Conservation (phyloP, 1,140 invertebrate genomes). For the Eumaeus atala region DNA sequence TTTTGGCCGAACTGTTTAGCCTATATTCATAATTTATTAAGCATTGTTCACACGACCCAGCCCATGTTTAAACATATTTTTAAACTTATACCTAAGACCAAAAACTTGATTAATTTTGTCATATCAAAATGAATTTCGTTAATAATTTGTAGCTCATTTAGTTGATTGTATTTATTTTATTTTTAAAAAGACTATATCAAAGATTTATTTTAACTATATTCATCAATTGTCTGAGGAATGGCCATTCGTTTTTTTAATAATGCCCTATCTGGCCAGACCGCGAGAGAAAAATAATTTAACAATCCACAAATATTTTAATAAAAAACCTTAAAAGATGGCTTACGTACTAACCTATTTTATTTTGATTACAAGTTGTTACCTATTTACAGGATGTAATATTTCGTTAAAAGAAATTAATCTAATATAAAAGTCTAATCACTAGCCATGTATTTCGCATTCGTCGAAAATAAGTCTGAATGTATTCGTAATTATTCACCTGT, state of each 20-base stretch:
- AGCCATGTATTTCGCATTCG: slow-evolving; percentile 66
- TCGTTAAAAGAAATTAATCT: slow-evolving; percentile 48
- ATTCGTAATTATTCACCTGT: neutral
- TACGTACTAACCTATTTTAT: slow-evolving; percentile 16
- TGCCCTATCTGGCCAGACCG: slow-evolving; percentile 20
- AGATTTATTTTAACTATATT: too few species aligned
- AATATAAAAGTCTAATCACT: slow-evolving; percentile 70
- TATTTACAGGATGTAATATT: slow-evolving; percentile 24
- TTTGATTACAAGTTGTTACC: slow-evolving; percentile 31
- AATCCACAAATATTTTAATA: slow-evolving; percentile 16
- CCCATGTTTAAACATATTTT: slow-evolving; percentile 28
- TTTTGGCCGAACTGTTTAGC: too few species aligned
- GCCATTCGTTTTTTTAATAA: slow-evolving; percentile 11
- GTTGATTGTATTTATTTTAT: too few species aligned
- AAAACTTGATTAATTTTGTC: too few species aligned
- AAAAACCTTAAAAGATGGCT: slow-evolving; percentile 16
- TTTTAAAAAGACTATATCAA: too few species aligned
- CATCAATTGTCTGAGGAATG: slow-evolving; percentile 10
- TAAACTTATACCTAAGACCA: too few species aligned
- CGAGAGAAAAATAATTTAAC: slow-evolving; percentile 18
- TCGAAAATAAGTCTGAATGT: slow-evolving; percentile 28
- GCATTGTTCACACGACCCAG: slow-evolving; percentile 54
- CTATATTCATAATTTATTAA: neutral
- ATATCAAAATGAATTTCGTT: too few species aligned
- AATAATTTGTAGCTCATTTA: too few species aligned